Evolutionary conservation across 2,797 vertebrate species (phyloP).

Genomic region (Enoplosus armatus): DNA sequence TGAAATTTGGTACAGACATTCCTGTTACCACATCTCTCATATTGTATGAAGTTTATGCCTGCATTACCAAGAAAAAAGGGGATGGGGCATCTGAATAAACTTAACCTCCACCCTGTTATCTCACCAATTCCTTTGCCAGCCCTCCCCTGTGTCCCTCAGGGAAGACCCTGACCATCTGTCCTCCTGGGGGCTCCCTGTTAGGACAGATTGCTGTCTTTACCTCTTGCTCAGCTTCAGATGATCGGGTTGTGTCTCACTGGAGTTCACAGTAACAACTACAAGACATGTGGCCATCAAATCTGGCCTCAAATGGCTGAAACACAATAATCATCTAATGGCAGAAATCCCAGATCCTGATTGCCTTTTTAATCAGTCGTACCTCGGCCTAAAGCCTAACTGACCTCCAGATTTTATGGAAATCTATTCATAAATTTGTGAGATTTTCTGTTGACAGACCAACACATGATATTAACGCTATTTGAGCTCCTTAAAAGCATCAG

Average conservation of each 20-base stretch:
- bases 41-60: background rate
- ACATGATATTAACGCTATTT: background rate
- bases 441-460: conserved; percentile 16
- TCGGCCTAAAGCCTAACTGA: conserved; percentile 30
- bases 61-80: background rate
- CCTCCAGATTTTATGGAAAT: conserved; percentile 36
- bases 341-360: conserved; percentile 47
- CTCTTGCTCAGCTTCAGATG: background rate
- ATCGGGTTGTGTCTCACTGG: conserved; percentile 2
- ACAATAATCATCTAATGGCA: conserved; percentile 65
- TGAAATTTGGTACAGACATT: background rate
- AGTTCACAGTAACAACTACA: conserved; percentile 17
- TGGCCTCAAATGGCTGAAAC: conserved; percentile 33
- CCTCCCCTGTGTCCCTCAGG: conserved; percentile 32
- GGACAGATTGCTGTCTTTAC: background rate
- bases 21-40: background rate
- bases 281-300: conserved; percentile 46
- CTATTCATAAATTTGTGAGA: conserved; percentile 22
- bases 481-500: conserved; percentile 15
- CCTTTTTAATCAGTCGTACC: conserved; percentile 48
- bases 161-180: conserved; percentile 62
- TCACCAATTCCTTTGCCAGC: conserved; percentile 12
- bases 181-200: conserved; percentile 39
- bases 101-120: conserved; percentile 22
- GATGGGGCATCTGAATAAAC: conserved; percentile 14